Percentiles rank a stretch among this genome's conserved stretches.
phyloP scores from a whole-genome alignment of 1,140 invertebrate species.

The Drosophila ogumai region DNA sequence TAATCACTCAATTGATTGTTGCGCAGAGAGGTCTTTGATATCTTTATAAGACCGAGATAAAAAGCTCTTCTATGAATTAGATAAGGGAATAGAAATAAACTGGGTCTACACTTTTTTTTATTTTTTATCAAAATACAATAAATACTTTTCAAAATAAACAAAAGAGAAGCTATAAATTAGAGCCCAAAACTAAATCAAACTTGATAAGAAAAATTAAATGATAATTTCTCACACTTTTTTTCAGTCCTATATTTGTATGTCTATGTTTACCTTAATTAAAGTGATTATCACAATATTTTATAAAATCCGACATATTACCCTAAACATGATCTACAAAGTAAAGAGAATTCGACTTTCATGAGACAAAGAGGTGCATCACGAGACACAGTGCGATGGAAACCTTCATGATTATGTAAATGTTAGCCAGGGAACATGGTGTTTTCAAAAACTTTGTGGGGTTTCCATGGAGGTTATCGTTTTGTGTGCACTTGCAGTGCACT shows the following conservation, averaged over 20 bases:
- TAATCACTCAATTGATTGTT: conserved; percentile 39
- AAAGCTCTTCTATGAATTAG: conserved; percentile 18
- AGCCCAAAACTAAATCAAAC: conserved; percentile 4
- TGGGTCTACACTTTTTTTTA: neutral
- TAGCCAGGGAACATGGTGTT: conserved; percentile 1
- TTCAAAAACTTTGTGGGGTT: conserved; percentile 6
- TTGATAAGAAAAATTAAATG: conserved; percentile 12
- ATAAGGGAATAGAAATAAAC: conserved; percentile 22
- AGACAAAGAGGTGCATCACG: conserved; percentile 25
- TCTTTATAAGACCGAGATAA: conserved; percentile 24
- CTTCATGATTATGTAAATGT: conserved; percentile 28
- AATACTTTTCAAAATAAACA: conserved; percentile 11
- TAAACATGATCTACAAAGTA: conserved; percentile 1
- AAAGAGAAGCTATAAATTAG: neutral
- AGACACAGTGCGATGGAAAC: conserved; percentile 1
- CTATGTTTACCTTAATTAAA: neutral
- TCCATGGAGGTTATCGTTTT: conserved; percentile 19
- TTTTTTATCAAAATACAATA: neutral
- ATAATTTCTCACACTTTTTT: neutral
- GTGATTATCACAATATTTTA: conserved; percentile 3
- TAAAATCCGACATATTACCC: neutral
- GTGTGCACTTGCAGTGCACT: conserved; percentile 7
- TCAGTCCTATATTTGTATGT: neutral
- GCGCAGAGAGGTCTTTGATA: conserved; percentile 39
- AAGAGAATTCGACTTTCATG: neutral